These are phyloP conservation scores for Melanargia galathea DNA, from an alignment of 2,888 invertebrate species.

Conservation along the genomic window DNA sequence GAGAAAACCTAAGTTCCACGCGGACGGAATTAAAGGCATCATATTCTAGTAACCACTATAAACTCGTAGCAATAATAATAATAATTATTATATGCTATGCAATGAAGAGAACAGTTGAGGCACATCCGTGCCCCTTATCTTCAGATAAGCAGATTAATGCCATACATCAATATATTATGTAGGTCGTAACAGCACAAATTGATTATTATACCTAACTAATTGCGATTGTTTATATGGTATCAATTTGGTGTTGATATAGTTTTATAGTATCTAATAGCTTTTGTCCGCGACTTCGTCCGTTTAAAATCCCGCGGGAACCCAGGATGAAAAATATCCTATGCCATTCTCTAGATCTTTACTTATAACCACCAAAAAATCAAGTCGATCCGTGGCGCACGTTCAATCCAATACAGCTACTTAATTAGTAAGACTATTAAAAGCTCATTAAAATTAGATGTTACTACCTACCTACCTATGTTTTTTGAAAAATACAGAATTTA, in stretches of 20 bases:
- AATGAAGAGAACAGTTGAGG: background rate
- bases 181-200: slow-evolving; percentile 5
- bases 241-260: background rate
- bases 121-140: slow-evolving; percentile 3
- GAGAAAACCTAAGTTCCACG: too few species aligned
- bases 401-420: too few species aligned
- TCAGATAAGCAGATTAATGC: slow-evolving; percentile 9
- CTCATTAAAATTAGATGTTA: too few species aligned
- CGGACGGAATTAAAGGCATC: background rate
- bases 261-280: background rate
- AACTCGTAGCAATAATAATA: background rate
- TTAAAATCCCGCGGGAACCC: too few species aligned
- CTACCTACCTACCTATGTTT: too few species aligned
- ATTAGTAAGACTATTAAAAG: too few species aligned
- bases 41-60: background rate
- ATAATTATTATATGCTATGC: background rate
- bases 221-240: background rate
- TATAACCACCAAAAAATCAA: too few species aligned
- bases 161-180: background rate
- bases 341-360: too few species aligned
- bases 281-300: too few species aligned
- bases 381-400: too few species aligned
- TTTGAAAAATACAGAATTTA: too few species aligned
- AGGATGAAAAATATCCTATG: too few species aligned
- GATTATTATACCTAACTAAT: background rate